Conservation (phyloP, 2,797 vertebrate species). For the Tragelaphus eurycerus region DNA sequence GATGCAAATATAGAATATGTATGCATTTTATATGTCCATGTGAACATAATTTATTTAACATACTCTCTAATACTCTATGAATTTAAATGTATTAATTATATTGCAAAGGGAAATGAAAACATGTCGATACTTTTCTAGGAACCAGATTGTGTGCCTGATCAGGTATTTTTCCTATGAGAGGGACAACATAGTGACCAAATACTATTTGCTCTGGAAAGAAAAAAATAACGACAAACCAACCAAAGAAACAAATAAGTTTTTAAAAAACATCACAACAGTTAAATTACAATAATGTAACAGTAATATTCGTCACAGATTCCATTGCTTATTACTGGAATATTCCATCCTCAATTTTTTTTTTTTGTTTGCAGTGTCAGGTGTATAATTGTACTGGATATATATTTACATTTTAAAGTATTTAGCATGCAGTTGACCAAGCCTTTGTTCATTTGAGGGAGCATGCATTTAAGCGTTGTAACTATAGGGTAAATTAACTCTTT, state of each 20-base stretch:
- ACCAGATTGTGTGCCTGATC: constrained; percentile 31
- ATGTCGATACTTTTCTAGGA: constrained; percentile 1
- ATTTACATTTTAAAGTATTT: constrained; percentile 51
- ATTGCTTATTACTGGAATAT: constrained; percentile 33
- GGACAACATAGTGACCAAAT: constrained; percentile 36
- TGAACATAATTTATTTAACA: neutral
- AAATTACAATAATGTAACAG: neutral
- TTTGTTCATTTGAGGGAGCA: constrained; percentile 61
- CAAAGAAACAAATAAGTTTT: constrained; percentile 8
- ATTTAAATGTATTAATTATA: constrained; percentile 40
- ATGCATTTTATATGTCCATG: neutral
- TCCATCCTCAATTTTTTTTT: neutral
- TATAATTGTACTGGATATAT: neutral
- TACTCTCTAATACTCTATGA: neutral
- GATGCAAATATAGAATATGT: neutral
- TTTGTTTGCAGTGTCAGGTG: neutral
- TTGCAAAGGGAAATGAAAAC: constrained; percentile 55
- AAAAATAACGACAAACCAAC: constrained; percentile 23
- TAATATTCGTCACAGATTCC: neutral
- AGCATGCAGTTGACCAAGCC: constrained; percentile 12
- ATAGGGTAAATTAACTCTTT: constrained; percentile 2
- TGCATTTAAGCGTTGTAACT: neutral
- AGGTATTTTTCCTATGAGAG: constrained; percentile 35
- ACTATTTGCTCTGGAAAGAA: constrained; percentile 52
- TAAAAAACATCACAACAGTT: neutral